Evolutionary conservation across 1,140 invertebrate genomes (phyloP).

Genomic region (Asbolus verrucosus): DNA sequence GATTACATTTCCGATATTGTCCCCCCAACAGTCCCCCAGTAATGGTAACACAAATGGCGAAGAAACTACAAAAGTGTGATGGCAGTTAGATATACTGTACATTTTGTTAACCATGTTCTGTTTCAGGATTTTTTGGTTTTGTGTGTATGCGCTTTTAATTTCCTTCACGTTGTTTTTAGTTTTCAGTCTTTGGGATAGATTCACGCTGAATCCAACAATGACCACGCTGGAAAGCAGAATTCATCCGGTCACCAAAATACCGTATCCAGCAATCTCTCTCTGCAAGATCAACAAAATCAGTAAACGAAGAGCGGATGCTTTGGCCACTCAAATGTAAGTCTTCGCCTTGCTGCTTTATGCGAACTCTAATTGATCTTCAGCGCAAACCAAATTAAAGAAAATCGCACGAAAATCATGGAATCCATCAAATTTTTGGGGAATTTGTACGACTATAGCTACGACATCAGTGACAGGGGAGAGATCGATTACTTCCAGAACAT

Average conservation of each 20-base stretch:
- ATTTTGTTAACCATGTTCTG: too few species aligned
- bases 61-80: too few species aligned
- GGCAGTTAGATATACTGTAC: too few species aligned
- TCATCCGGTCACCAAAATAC: constrained; percentile 67
- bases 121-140: constrained; percentile 9
- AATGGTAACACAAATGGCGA: too few species aligned
- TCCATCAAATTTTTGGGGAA: constrained; percentile 50
- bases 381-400: neutral
- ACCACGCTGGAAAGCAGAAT: constrained; percentile 66
- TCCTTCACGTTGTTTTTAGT: constrained; percentile 4
- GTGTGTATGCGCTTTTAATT: neutral
- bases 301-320: constrained; percentile 58
- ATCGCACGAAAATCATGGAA: constrained; percentile 34
- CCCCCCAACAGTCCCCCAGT: too few species aligned
- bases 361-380: constrained; percentile 8
- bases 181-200: constrained; percentile 58
- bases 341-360: too few species aligned
- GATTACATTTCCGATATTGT: too few species aligned
- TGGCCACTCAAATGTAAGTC: constrained; percentile 62
- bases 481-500: constrained; percentile 48
- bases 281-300: constrained; percentile 71
- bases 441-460: constrained; percentile 52
- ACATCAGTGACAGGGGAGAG: constrained; percentile 1
- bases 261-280: constrained; percentile 69
- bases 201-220: constrained; percentile 64